Conservation (phyloP, 2,888 invertebrate species). For the Ophion obscuratus region DNA sequence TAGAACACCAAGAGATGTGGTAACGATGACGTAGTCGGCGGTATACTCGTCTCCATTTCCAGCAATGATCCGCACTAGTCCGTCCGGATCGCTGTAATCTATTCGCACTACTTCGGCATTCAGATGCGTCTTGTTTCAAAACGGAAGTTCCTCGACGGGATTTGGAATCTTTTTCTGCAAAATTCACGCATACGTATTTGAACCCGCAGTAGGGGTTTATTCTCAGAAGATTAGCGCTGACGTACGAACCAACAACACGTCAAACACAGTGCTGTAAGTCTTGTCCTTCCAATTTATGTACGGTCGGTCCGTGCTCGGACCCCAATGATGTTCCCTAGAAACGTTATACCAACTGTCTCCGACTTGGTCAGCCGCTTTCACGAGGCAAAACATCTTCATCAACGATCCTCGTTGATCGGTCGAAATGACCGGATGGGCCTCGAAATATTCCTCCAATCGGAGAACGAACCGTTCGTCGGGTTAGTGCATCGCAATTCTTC, state of each 20-base stretch:
- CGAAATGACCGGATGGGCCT: constrained; percentile 65
- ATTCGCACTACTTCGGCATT: constrained; percentile 76
- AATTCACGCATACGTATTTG: not conserved
- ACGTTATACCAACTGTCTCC: constrained; percentile 72
- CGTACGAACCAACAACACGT: constrained; percentile 77
- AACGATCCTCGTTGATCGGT: constrained; percentile 62
- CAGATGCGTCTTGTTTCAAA: constrained; percentile 75
- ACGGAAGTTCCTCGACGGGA: constrained; percentile 75
- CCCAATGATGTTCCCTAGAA: constrained; percentile 45
- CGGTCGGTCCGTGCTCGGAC: constrained; percentile 59
- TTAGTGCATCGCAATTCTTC: not conserved
- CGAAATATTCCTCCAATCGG: constrained; percentile 65
- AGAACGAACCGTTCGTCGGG: not conserved
- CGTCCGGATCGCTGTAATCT: constrained; percentile 70
- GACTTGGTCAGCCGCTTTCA: constrained; percentile 57
- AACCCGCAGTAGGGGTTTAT: not conserved
- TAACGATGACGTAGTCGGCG: constrained; percentile 88
- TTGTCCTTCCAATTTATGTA: constrained; percentile 77
- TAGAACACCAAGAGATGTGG: constrained; percentile 89
- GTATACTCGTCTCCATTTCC: constrained; percentile 85
- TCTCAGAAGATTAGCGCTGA: not conserved
- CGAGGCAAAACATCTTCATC: constrained; percentile 52
- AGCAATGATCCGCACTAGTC: constrained; percentile 70
- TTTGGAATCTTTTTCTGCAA: constrained; percentile 78
- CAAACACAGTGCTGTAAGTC: constrained; percentile 76